A percentile compares a stretch with the other conserved stretches of the same genome.
phyloP scores from a whole-genome alignment of 2,797 vertebrate species.

The Tachyglossus aculeatus region DNA sequence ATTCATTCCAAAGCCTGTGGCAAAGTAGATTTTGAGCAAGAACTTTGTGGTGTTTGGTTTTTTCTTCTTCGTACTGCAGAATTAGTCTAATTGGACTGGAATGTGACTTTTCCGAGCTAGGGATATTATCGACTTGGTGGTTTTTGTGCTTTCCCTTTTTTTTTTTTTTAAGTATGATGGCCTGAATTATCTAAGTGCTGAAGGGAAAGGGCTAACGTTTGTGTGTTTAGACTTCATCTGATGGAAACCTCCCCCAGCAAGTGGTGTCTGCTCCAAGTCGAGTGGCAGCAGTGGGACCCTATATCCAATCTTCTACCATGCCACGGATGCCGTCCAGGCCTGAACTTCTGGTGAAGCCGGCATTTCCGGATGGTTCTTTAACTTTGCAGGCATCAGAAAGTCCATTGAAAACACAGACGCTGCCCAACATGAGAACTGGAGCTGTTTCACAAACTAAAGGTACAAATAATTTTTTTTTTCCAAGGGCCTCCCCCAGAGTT shows the following conservation, averaged over 20 bases:
- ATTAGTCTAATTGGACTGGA: neutral
- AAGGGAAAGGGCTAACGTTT: constrained; percentile 10
- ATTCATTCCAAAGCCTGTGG: neutral
- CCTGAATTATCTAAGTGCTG: neutral
- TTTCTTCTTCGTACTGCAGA: neutral
- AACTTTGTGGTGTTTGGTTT: accelerated
- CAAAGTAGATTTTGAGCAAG: neutral
- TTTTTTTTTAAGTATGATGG: neutral
- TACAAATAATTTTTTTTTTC: neutral
- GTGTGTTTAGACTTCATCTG: constrained; percentile 80
- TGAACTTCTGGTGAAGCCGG: constrained; percentile 88
- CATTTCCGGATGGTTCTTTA: constrained; percentile 83
- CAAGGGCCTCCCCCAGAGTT: neutral
- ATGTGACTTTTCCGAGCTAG: neutral
- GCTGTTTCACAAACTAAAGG: constrained; percentile 68
- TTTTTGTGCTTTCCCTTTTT: constrained; percentile 1
- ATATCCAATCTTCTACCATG: constrained; percentile 96
- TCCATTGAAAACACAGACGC: constrained; percentile 77
- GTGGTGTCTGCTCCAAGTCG: constrained; percentile 82
- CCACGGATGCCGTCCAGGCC: constrained; percentile 87
- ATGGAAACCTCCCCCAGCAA: constrained; percentile 82
- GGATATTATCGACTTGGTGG: neutral
- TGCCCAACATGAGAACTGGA: constrained; percentile 75
- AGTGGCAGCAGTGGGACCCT: constrained; percentile 96
- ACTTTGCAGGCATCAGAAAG: constrained; percentile 76